Percentiles rank a stretch among this genome's conserved stretches.
Conservation (phyloP, 2,113 vertebrate species). For the Kryptolebias marmoratus region DNA sequence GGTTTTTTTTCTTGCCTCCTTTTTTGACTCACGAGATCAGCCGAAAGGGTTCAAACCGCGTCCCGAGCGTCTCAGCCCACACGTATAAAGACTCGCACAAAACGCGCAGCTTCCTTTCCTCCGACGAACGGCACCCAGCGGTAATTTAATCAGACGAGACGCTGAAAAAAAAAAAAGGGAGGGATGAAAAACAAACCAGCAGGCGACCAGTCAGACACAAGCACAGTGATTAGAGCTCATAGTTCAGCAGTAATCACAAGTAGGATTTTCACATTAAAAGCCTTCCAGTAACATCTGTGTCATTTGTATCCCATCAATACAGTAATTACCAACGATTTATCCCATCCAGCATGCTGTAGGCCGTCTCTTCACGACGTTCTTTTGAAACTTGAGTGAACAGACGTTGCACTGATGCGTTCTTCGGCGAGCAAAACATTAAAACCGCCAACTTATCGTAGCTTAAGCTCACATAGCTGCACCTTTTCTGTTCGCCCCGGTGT, state of each 20-base stretch:
- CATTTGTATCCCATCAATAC: not conserved
- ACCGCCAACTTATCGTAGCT: too few species aligned
- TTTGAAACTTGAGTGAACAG: too few species aligned
- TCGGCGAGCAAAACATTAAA: not conserved
- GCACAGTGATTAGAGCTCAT: constrained; percentile 43
- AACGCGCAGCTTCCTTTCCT: constrained; percentile 54
- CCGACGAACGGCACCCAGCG: constrained; percentile 41
- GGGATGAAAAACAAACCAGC: constrained; percentile 43
- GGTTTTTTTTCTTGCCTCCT: not conserved
- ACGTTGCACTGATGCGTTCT: not conserved
- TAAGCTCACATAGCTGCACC: too few species aligned
- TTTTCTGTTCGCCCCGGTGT: too few species aligned
- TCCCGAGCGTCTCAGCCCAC: not conserved
- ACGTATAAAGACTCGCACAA: not conserved
- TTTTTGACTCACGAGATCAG: not conserved
- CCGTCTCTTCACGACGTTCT: not conserved
- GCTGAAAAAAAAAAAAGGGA: constrained; percentile 22
- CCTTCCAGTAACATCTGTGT: constrained; percentile 15
- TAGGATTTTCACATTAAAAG: constrained; percentile 29
- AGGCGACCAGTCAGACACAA: constrained; percentile 32
- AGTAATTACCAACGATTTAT: not conserved
- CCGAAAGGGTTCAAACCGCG: not conserved
- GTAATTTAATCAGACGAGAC: constrained; percentile 68
- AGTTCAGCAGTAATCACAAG: constrained; percentile 25
- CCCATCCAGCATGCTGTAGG: not conserved